Conservation (phyloP, 2,888 invertebrate species). For the Lysandra coridon region DNA sequence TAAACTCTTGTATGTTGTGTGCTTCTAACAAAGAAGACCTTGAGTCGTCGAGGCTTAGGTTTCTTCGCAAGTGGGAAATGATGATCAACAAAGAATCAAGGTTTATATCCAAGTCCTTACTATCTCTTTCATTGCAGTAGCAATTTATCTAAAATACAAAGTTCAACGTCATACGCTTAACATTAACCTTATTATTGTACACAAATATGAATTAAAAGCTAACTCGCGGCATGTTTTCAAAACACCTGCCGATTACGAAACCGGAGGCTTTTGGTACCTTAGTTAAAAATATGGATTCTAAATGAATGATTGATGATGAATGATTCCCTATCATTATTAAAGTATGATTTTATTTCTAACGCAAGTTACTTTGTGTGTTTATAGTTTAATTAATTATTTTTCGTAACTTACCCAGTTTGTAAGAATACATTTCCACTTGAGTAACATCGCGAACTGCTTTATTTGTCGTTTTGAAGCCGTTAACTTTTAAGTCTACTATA, state of each 20-base stretch:
- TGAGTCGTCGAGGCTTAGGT: conserved; percentile 65
- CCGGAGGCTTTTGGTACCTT: neutral
- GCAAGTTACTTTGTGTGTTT: neutral
- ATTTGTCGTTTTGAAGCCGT: neutral
- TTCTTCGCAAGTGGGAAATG: conserved; percentile 65
- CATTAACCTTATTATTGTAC: neutral
- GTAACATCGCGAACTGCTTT: conserved; percentile 54
- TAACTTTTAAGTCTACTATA: neutral
- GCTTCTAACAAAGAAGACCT: conserved; percentile 67
- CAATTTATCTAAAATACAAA: conserved; percentile 69
- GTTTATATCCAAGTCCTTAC: conserved; percentile 50
- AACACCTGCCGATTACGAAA: conserved; percentile 25
- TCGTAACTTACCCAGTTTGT: conserved; percentile 67
- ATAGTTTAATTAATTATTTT: conserved; percentile 15
- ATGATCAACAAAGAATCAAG: conserved; percentile 59
- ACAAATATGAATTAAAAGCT: neutral
- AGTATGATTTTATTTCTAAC: neutral
- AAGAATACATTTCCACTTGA: conserved; percentile 70
- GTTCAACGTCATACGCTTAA: neutral
- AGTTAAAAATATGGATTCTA: neutral
- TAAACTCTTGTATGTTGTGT: conserved; percentile 63
- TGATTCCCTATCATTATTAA: neutral
- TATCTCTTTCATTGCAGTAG: conserved; percentile 56
- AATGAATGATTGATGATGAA: no score
- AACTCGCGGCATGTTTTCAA: neutral